phyloP scores from a whole-genome alignment of 2,797 vertebrate genomes.

The Spinus pinus region DNA sequence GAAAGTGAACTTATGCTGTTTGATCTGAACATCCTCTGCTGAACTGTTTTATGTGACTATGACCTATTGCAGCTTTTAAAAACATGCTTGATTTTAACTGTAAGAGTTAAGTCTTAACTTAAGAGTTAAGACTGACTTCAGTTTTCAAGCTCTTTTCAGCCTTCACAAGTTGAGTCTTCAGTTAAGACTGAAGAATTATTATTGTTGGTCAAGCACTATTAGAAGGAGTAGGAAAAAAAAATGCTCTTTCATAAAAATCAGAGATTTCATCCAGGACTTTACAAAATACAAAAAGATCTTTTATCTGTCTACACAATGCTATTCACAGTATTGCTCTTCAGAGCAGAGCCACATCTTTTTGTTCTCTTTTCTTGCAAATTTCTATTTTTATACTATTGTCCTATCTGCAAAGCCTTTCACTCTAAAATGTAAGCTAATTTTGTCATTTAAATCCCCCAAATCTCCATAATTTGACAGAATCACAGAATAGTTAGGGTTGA shows the following conservation, averaged over 20 bases:
- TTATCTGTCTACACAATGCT: not conserved
- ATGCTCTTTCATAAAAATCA: not conserved
- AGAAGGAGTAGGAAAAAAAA: not conserved
- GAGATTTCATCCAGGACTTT: not conserved
- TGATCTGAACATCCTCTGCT: not conserved
- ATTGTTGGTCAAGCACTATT: not conserved
- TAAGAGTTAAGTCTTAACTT: not conserved
- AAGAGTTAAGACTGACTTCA: not conserved
- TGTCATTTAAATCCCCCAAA: not conserved
- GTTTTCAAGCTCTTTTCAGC: not conserved
- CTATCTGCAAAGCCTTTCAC: not conserved
- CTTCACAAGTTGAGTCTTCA: not conserved
- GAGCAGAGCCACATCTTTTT: not conserved
- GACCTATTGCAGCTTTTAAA: not conserved
- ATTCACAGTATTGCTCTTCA: not conserved
- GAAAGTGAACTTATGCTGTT: not conserved
- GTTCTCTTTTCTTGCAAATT: not conserved
- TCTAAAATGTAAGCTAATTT: not conserved
- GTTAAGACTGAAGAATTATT: not conserved
- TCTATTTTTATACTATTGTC: conserved; percentile 18
- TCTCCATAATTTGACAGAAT: not conserved
- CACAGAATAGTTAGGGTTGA: not conserved
- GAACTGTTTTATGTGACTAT: not conserved
- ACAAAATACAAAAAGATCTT: not conserved
- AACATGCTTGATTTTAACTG: not conserved